Evolutionary conservation across 2,797 vertebrate species (phyloP), one percentile per base, ranked within the genome.

Genomic region (Rhabdophis nuchalis): DNA sequence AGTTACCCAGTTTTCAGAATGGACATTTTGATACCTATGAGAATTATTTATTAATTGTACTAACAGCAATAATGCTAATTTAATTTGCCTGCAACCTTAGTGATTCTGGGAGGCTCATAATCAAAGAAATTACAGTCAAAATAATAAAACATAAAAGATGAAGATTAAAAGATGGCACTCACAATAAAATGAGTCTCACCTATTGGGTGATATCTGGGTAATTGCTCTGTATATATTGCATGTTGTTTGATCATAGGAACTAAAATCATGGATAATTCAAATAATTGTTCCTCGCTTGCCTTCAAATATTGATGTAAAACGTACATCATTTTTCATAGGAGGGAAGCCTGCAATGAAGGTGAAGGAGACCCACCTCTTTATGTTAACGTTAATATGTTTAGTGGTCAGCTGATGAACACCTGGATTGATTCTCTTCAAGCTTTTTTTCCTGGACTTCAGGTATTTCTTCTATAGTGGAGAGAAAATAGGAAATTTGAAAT

Each of bases 391-490:
- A 99, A 99, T 97, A 99, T 99, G 99, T 98, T 99, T 97, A 99
- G 97, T 0, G 99, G 99, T 8, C 99, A 99, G 96, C 98, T 99
- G 93, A 98, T 99, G 98, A 99, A 99, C 98, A 99, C 99, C 0
- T 99, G 99, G 99, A 99, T 99, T 0, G 99, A 99, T 97, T 99
- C 99, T 16, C 98, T 99, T 93, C 99, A 99, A 96, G 99, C 99
- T n/a, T 99, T 99, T 95, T 99, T 99, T 94, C 99, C 99, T 1
- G 99, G 99, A 0, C 97, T 99, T 60, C 99, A 99, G 98, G 99
- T 99, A 64, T 86, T 54, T 20, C 0, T 0, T 0, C 16, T 64
- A 18, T 32, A 29, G 9, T 57, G 36, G 52, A 56, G 14, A 90
- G 10, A 86, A 46, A 13, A 5, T 12, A 88, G 56, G 53, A 60